Base-by-base conservation (phyloP, 1,140 invertebrate genomes). In the Cheumatopsyche charites region DNA sequence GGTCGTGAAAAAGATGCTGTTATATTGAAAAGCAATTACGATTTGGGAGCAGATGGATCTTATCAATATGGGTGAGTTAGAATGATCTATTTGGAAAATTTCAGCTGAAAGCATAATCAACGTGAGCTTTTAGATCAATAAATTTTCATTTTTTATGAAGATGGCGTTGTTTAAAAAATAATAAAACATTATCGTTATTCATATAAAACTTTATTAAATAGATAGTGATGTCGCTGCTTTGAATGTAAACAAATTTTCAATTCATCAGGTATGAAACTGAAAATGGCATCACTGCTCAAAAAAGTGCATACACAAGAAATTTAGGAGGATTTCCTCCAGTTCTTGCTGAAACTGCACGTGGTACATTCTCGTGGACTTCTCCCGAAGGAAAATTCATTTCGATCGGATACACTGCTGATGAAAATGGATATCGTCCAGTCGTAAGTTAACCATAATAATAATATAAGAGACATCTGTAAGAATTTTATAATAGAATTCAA, bases 201-300 rank as follows among this genome's bases (percentile, higher is more conserved):
- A n/a, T n/a, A n/a, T n/a, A n/a, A n/a, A n/a, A n/a, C n/a, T n/a
- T n/a, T n/a, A n/a, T n/a, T n/a, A n/a, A n/a, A n/a, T n/a, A 42
- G 15, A n/a, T 49, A 45, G 19, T 47, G 11, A 12, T 47, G 11
- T 47, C 12, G 41, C 41, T 42, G 45, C 43, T 43, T 19, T 43
- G 0, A 19, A n/a, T 58, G 4, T 41, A 67, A 58, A 21, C 1
- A 66, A 68, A 72, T 55, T 58, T 15, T 62, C 70, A 36, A 4
- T 36, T 36, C 29, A 81, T 63, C 70, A 86, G 82, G 70, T 89
- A 81, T 78, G 86, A 88, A 76, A 86, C 87, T 52, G 85, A 80
- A 52, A 88, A 90, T 77, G 88, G 88, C 52, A 89, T 88, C 65
- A 79, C 83, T 1, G 85, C 82, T 1, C 79, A 87, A 68, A 85